Base-by-base conservation (phyloP, 2,888 invertebrate species). In the Rotaria socialis region DNA sequence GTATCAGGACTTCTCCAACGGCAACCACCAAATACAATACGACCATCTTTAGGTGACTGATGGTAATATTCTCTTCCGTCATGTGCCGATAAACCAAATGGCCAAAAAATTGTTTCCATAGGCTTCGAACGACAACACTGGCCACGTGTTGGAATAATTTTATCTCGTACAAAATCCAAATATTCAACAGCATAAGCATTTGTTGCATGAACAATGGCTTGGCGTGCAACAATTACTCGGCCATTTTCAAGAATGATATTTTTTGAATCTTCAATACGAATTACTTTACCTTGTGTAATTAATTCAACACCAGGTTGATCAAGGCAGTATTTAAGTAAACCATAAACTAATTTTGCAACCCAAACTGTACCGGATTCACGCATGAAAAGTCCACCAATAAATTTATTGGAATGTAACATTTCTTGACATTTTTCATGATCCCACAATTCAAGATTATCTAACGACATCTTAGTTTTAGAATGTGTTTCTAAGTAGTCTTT, bases 11-110 rank as follows among this genome's bases (percentile, higher is more conserved):
- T 67, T 67, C 35, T n/a, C 67, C 67, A 67, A 27, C 67, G 67
- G 14, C 35, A 67, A 67, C 67, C 67, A 67, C 67, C 67, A 11
- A 67, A 67, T 27, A 35, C 16, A 67, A 67, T 67, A 35, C 67
- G 11, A 35, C 67, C 67, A 67, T 67, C 67, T 2, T 1, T 35
- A 2, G 67, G 35, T 35, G 67, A 67, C 35, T 67, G 67, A 35
- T 67, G 67, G 35, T 67, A 67, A 35, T 67, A 67, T 67, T 67
- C 67, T 67, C 67, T 67, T 67, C 67, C 67, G 14, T 67, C 67
- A 35, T 11, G 27, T 67, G 67, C 35, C 35, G 67, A 67, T 67
- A 67, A 67, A 35, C 67, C 67, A 35, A 67, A 67, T 67, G 67
- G 67, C 67, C 67, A 67, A 35, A 67, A 67, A 16, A 67, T 67